These are phyloP conservation scores for Drosophila persimilis DNA, from an alignment of 1,140 invertebrate species.

Conservation along the genomic window DNA sequence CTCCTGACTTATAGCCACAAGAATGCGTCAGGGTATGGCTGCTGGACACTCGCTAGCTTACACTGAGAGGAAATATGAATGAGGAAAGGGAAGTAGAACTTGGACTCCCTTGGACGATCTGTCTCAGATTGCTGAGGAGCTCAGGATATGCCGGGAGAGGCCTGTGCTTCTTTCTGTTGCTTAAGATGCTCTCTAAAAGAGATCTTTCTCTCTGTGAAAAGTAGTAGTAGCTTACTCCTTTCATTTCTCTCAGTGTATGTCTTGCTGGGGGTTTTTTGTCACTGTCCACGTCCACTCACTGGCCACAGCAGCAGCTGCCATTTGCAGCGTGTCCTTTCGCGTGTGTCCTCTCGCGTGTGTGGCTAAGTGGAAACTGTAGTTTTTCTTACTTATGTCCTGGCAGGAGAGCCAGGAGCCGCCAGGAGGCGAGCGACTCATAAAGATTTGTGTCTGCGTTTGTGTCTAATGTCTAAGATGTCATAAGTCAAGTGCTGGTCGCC, in stretches of 20 bases:
- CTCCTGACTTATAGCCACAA: slow-evolving; percentile 61
- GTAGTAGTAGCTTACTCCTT: no score
- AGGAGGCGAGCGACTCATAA: slow-evolving; percentile 52
- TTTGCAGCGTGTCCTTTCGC: slow-evolving; percentile 57
- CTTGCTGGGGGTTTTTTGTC: slow-evolving; percentile 60
- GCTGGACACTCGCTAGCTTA: slow-evolving; percentile 15
- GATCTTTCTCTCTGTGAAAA: no score
- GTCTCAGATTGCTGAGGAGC: no score
- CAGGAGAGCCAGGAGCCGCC: slow-evolving; percentile 38
- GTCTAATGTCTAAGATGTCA: slow-evolving; percentile 51
- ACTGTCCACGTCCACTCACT: slow-evolving; percentile 62
- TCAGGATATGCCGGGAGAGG: no score
- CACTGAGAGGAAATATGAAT: slow-evolving; percentile 20
- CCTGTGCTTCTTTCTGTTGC: no score
- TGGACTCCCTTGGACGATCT: neutral
- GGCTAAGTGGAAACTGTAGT: slow-evolving; percentile 78
- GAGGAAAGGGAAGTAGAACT: slow-evolving; percentile 4
- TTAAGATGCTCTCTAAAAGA: no score
- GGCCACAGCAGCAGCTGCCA: slow-evolving; percentile 49
- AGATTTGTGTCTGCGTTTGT: slow-evolving; percentile 72
- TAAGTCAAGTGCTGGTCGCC: slow-evolving; percentile 71
- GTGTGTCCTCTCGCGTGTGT: slow-evolving; percentile 13
- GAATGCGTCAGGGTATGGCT: slow-evolving; percentile 70
- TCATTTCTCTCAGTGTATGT: slow-evolving; percentile 8
- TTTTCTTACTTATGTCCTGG: slow-evolving; percentile 76